These are phyloP conservation scores for Alouatta palliata DNA, from an alignment of 2,113 vertebrate species.

Conservation along the genomic window DNA sequence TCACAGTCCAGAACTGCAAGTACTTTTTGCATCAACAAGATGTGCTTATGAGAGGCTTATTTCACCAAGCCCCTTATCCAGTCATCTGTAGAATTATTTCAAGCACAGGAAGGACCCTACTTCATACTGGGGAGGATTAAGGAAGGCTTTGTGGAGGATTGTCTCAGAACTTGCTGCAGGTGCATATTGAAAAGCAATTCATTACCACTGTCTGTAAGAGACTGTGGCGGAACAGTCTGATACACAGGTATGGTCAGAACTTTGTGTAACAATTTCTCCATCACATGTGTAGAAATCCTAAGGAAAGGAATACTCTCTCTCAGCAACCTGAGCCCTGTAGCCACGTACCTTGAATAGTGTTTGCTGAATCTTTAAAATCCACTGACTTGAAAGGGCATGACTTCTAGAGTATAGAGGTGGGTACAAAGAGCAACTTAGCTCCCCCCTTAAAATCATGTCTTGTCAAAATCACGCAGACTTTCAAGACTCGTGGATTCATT, in stretches of 20 bases:
- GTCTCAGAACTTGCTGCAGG: background rate
- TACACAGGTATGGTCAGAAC: background rate
- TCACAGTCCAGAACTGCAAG: no score
- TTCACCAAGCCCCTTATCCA: background rate
- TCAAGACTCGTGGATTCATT: background rate
- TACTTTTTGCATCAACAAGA: no score
- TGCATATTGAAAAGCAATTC: background rate
- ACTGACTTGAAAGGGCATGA: background rate
- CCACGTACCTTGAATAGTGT: background rate
- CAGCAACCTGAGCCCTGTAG: background rate
- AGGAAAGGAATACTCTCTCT: background rate
- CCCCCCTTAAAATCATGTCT: background rate
- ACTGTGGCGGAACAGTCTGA: background rate
- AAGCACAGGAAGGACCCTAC: background rate
- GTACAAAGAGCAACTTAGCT: background rate
- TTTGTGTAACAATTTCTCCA: background rate
- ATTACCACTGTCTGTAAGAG: background rate
- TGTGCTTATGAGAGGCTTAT: background rate
- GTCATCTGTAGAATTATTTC: background rate
- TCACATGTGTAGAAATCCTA: background rate
- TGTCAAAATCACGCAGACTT: background rate
- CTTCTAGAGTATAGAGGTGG: background rate
- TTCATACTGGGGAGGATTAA: background rate
- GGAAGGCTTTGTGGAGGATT: background rate
- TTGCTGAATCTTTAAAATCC: background rate